Base-by-base conservation (phyloP, 30 jellyfish, hydroid and myxozoan genomes). In the Aurelia sp. region DNA sequence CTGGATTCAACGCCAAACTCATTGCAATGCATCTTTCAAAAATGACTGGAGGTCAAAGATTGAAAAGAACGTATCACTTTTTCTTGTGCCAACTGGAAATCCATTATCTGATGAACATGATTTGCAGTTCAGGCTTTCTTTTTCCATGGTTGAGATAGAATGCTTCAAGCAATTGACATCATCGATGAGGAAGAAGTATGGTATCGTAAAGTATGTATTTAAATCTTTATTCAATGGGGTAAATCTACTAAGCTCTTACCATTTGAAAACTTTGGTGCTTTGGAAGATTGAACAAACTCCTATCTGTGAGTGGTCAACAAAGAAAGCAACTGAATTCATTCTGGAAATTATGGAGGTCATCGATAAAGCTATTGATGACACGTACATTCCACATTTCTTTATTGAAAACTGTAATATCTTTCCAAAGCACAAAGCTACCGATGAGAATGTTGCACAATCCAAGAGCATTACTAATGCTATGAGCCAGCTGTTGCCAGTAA, bases 11-110 rank as follows among this genome's bases (percentile, higher is more conserved):
- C 33, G 33, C 2, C 65, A 53, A 53, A 53, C n/a, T 12, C 16
- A 53, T 1, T 0, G 19, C 65, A 18, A 53, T 18, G 65, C 16
- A 12, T 3, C 19, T 53, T 53, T 13, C 19, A 18, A 18, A 53
- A 53, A 2, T 12, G 19, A 18, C 16, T 53, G 65, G 65, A 53
- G 19, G 65, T 53, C 65, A 53, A 18, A 53, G 1, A 18, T 53
- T 13, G 65, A 12, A 18, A 53, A 18, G 19, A 53, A 53, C 65
- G 65, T 53, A 12, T 53, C 65, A 53, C 65, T 53, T 1, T 53
- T 53, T 53, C n/a, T 53, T 13, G 65, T 53, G 16, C 65, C 65
- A 53, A 53, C 65, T 53, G 65, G 65, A 53, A 53, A 53, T 53
- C 65, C 65, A 13, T 53, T 13, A 13, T 53, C 65, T 18, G 65